Conservation (phyloP, 2,113 vertebrate genomes). For the Terrapene triunguis region DNA sequence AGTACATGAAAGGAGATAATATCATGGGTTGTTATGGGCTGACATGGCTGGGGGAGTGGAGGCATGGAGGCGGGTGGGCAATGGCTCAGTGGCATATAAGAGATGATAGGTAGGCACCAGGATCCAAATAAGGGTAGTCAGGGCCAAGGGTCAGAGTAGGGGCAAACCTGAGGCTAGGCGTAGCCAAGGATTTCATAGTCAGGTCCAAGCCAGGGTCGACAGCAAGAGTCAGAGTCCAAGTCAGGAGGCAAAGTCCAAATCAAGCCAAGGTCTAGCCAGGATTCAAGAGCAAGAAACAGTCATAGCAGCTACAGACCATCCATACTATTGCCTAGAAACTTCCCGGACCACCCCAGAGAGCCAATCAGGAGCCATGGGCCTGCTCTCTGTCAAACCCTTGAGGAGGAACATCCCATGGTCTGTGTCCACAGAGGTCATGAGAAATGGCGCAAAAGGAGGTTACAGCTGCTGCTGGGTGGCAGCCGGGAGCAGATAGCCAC, state of each 20-base stretch:
- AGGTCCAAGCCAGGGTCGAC: background rate
- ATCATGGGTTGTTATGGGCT: background rate
- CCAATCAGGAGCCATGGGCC: background rate
- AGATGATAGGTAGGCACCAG: background rate
- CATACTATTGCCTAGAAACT: background rate
- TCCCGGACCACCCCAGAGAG: background rate
- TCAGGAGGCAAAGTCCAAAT: background rate
- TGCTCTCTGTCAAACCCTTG: background rate
- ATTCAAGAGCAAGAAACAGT: background rate
- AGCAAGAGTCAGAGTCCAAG: background rate
- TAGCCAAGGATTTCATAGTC: too few relatives aligned
- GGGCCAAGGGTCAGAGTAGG: too few relatives aligned
- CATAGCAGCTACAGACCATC: background rate
- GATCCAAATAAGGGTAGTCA: too few relatives aligned
- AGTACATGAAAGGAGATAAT: background rate
- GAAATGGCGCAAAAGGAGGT: background rate
- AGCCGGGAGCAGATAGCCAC: too few relatives aligned
- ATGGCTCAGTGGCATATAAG: background rate
- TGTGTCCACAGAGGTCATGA: background rate
- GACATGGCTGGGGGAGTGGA: background rate
- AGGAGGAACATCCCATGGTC: background rate
- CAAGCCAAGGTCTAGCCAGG: background rate
- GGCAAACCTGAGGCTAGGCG: too few relatives aligned
- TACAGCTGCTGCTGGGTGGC: background rate
- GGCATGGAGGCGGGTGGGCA: background rate